Percentiles rank a stretch among this genome's conserved stretches.
Evolutionary conservation across 2,888 invertebrate genomes (phyloP).

Genomic region (Papilio demoleus): DNA sequence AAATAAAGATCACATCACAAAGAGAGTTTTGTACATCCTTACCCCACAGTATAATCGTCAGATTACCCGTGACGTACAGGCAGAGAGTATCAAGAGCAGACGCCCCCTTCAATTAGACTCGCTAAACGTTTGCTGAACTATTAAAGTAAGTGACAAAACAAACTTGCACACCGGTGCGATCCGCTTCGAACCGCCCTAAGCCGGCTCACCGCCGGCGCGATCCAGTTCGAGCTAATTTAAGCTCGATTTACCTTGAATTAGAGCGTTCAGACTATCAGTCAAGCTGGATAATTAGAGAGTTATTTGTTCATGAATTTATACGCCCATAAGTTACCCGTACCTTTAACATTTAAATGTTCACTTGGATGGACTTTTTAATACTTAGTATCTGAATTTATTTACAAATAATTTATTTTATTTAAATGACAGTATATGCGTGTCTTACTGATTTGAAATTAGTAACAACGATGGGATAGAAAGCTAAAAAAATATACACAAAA

Average conservation of each 20-base stretch:
- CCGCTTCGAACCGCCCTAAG: slow-evolving; percentile 54
- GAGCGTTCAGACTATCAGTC: slow-evolving; percentile 27
- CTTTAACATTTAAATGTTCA: no score
- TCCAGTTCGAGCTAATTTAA: slow-evolving; percentile 50
- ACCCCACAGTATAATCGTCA: slow-evolving; percentile 53
- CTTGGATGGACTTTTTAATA: no score
- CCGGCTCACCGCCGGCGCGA: slow-evolving; percentile 53
- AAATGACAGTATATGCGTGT: no score
- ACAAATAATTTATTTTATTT: no score
- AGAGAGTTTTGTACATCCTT: slow-evolving; percentile 42
- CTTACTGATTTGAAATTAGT: no score
- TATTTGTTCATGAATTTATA: neutral
- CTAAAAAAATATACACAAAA: neutral
- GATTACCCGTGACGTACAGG: slow-evolving; percentile 36
- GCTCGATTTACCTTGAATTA: slow-evolving; percentile 41
- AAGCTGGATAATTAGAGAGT: slow-evolving; percentile 22
- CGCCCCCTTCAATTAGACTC: slow-evolving; percentile 51
- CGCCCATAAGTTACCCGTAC: no score
- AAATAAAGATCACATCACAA: neutral
- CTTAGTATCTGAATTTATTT: no score
- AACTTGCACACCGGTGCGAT: slow-evolving; percentile 52
- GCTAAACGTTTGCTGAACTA: slow-evolving; percentile 48
- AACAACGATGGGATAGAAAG: no score
- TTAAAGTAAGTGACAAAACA: slow-evolving; percentile 57
- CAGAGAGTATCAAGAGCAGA: slow-evolving; percentile 43